Percentiles rank a stretch among this genome's conserved stretches.
Conservation (phyloP, 1,140 invertebrate species). For the Cryptotermes secundus region DNA sequence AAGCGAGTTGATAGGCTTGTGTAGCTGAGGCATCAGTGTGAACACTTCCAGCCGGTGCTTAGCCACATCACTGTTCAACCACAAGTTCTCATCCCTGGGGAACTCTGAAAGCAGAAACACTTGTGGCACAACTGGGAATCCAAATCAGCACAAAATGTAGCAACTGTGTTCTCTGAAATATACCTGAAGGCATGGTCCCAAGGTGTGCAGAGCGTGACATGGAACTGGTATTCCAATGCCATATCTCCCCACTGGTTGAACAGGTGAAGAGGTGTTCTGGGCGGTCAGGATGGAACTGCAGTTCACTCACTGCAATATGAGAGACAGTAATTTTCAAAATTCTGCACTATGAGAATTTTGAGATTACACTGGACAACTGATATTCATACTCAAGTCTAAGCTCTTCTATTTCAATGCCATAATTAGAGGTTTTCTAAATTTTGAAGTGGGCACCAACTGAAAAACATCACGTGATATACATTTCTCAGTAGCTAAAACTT, state of each 20-base stretch:
- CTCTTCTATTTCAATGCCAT: no score
- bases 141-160: no score
- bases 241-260: conserved; percentile 76
- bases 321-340: no score
- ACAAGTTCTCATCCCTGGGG: conserved; percentile 52
- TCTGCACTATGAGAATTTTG: no score
- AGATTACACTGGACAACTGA: no score
- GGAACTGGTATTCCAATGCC: conserved; percentile 72
- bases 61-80: conserved; percentile 64
- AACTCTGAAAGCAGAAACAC: conserved; percentile 40
- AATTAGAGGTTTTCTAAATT: no score
- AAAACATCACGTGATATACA: no score
- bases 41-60: conserved; percentile 71
- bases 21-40: conserved; percentile 66
- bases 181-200: not conserved
- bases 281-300: conserved; percentile 78
- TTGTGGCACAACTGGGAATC: no score
- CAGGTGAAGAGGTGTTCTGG: conserved; percentile 81
- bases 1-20: conserved; percentile 76
- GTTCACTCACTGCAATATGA: conserved; percentile 62
- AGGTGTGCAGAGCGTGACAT: conserved; percentile 38
- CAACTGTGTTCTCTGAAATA: no score
- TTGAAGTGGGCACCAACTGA: no score
- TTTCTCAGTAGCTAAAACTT: no score
- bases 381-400: no score